Conservation (phyloP, 2,888 invertebrate species). For the Pterostichus niger region DNA sequence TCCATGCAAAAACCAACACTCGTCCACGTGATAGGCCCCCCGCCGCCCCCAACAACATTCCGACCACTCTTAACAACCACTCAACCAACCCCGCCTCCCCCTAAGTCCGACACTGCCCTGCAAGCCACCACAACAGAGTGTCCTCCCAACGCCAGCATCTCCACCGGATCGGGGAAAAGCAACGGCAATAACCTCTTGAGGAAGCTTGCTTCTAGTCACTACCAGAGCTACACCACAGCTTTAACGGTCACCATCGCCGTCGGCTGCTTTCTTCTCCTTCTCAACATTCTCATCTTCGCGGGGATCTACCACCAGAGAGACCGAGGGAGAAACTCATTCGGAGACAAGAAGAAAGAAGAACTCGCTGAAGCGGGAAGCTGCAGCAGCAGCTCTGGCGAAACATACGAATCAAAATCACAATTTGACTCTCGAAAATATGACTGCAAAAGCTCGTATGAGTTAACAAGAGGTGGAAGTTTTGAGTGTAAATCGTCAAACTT, state of each 20-base stretch:
- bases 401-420: slow-evolving; percentile 79
- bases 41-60: slow-evolving; percentile 76
- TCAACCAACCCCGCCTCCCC: slow-evolving; percentile 77
- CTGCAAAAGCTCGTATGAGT: slow-evolving; percentile 77
- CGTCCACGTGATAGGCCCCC: slow-evolving; percentile 80
- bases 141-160: slow-evolving; percentile 81
- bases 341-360: slow-evolving; percentile 88
- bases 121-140: slow-evolving; percentile 85
- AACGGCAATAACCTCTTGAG: slow-evolving; percentile 86
- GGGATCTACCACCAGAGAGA: slow-evolving; percentile 93
- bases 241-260: slow-evolving; percentile 93
- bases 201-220: slow-evolving; percentile 89
- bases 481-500: slow-evolving; percentile 81
- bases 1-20: slow-evolving; percentile 83
- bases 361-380: slow-evolving; percentile 86
- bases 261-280: slow-evolving; percentile 88
- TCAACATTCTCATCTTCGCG: slow-evolving; percentile 92
- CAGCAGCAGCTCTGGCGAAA: slow-evolving; percentile 81
- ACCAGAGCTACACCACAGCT: slow-evolving; percentile 93
- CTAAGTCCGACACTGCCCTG: slow-evolving; percentile 78
- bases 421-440: slow-evolving; percentile 68
- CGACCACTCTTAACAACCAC: slow-evolving; percentile 75
- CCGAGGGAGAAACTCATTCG: slow-evolving; percentile 75
- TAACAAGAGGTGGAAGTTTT: slow-evolving; percentile 79
- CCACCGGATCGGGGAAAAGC: slow-evolving; percentile 75